Percentiles rank a stretch among this genome's conserved stretches.
Evolutionary conservation across 2,113 vertebrate species (phyloP).

Genomic region (Irena cyanogastra): DNA sequence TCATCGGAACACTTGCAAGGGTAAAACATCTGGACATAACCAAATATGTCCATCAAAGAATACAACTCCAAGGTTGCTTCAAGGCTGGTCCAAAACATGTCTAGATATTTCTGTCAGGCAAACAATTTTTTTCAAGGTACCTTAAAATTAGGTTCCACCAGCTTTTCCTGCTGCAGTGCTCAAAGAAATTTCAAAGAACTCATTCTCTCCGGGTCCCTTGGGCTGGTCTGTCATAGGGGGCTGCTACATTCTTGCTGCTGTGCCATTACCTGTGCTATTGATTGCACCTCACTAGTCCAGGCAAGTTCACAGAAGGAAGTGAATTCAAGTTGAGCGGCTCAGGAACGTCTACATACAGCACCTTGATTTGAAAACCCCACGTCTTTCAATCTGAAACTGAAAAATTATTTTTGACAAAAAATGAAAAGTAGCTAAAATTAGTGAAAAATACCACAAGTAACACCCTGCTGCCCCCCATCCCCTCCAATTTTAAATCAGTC

Average conservation of each 20-base stretch:
- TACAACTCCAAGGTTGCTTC: neutral
- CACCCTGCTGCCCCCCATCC: accelerated
- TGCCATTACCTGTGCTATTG: neutral
- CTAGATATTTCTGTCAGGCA: neutral
- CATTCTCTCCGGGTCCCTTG: neutral
- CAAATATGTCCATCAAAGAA: neutral
- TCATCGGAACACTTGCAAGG: neutral
- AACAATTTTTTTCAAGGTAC: too few species aligned
- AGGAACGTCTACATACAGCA: neutral
- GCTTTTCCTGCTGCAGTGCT: neutral
- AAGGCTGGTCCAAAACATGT: neutral
- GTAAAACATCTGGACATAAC: neutral
- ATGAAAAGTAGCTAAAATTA: neutral
- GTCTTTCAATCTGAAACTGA: neutral
- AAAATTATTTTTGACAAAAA: neutral
- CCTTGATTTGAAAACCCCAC: neutral
- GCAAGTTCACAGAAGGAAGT: neutral
- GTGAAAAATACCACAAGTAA: neutral
- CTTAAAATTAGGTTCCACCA: neutral
- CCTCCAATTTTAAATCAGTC: neutral
- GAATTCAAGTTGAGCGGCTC: neutral
- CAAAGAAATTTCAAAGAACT: neutral
- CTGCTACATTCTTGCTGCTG: neutral
- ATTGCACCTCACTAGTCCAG: neutral
- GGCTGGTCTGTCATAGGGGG: neutral